A percentile compares a stretch with the other conserved stretches of the same genome.
phyloP scores from a whole-genome alignment of 92 coral and sea anemone species.

The Actinostola sp. region DNA sequence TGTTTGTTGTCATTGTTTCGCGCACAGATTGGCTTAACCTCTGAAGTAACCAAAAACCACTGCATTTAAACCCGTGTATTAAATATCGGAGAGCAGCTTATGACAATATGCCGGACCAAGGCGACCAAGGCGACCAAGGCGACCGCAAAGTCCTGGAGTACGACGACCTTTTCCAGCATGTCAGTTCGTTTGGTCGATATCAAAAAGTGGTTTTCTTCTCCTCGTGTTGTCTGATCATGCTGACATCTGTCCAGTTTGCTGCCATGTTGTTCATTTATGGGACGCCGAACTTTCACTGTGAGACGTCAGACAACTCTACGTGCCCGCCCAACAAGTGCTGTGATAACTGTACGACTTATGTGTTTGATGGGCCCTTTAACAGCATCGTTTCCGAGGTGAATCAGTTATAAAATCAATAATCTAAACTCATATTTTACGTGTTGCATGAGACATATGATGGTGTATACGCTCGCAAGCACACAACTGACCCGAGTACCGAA shows the following conservation, averaged over 20 bases:
- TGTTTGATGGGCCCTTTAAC: slow-evolving; percentile 43
- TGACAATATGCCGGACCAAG: no score
- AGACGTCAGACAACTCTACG: slow-evolving; percentile 12
- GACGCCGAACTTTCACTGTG: slow-evolving; percentile 58
- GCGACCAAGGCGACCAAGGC: no score
- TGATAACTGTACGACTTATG: slow-evolving; percentile 37
- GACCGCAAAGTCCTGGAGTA: slow-evolving; percentile 41
- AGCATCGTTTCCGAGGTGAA: slow-evolving; percentile 47
- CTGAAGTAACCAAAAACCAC: no score
- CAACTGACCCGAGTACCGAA: no score
- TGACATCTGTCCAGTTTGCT: slow-evolving; percentile 39
- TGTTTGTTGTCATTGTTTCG: no score
- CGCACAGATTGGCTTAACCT: no score
- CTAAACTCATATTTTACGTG: neutral
- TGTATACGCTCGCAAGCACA: no score
- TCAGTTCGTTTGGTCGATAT: slow-evolving; percentile 52
- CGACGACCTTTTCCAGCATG: slow-evolving; percentile 46
- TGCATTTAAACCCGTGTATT: no score
- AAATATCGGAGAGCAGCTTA: no score
- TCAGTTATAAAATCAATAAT: neutral
- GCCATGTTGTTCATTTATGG: slow-evolving; percentile 52
- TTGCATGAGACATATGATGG: no score
- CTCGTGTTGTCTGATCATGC: slow-evolving; percentile 32
- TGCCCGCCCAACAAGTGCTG: slow-evolving; percentile 39
- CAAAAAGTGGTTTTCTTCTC: slow-evolving; percentile 45